These are phyloP conservation scores for Autographa pulchrina DNA, from an alignment of 2,888 invertebrate species.

Conservation along the genomic window DNA sequence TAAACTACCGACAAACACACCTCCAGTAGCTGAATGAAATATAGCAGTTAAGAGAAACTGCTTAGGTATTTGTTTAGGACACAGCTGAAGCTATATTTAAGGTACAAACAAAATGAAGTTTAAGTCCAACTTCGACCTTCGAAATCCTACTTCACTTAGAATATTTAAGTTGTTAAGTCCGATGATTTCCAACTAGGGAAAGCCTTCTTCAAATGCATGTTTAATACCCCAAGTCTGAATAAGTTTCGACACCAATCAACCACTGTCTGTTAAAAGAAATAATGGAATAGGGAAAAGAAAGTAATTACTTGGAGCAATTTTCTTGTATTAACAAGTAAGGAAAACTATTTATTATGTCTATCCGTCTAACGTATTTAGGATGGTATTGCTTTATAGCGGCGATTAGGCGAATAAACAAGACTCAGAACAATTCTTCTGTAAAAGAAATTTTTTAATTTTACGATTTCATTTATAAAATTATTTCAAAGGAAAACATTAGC, in stretches of 20 bases:
- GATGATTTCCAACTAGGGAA: background rate
- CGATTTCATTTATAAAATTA: no score
- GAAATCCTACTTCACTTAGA: background rate
- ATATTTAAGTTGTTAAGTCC: background rate
- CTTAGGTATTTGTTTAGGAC: background rate
- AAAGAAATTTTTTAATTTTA: no score
- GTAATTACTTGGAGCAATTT: conserved; percentile 48
- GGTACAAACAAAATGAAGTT: background rate
- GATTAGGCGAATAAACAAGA: background rate
- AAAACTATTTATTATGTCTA: conserved; percentile 30
- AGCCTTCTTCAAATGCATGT: background rate
- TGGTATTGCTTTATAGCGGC: conserved; percentile 31
- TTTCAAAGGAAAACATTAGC: no score
- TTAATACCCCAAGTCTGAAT: conserved; percentile 32
- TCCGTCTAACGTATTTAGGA: conserved; percentile 34
- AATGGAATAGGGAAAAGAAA: conserved; percentile 48
- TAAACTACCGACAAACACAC: background rate
- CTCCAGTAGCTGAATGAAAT: background rate
- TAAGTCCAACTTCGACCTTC: background rate
- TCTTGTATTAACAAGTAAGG: conserved; percentile 49
- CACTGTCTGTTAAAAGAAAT: conserved; percentile 43
- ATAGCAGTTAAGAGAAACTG: background rate
- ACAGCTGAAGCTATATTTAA: background rate
- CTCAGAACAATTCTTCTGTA: no score
- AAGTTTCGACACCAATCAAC: conserved; percentile 37